phyloP scores from a whole-genome alignment of 2,888 invertebrate genomes.

The Eupithecia abbreviata region DNA sequence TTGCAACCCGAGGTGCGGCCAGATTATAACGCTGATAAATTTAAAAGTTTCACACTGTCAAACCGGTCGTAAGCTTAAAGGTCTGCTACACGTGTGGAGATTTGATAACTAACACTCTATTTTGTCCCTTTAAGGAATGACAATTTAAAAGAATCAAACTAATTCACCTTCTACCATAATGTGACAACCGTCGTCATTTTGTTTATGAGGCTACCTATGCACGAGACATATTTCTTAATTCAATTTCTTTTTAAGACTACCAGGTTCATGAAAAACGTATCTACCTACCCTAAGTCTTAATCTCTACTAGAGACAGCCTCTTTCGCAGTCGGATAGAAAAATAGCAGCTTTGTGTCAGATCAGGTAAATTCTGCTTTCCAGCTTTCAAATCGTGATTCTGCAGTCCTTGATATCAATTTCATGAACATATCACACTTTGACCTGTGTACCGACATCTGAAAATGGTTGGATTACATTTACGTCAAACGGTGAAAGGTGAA shows the following conservation, averaged over 20 bases:
- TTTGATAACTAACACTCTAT: not conserved
- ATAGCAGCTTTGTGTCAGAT: not conserved
- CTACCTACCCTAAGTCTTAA: too few species aligned
- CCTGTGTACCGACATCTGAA: constrained; percentile 21
- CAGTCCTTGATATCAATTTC: constrained; percentile 8
- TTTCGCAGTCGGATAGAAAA: not conserved
- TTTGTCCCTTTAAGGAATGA: not conserved
- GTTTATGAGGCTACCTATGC: not conserved
- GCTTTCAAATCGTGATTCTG: not conserved
- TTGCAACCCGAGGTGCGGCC: constrained; percentile 46
- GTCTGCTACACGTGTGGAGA: not conserved
- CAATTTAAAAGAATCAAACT: not conserved
- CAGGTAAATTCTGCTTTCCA: not conserved
- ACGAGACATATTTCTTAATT: not conserved
- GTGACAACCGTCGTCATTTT: not conserved
- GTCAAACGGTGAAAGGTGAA: constrained; percentile 58
- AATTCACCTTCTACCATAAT: not conserved
- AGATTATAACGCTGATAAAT: constrained; percentile 38
- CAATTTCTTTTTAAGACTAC: not conserved
- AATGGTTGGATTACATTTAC: constrained; percentile 42
- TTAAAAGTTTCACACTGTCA: constrained; percentile 20
- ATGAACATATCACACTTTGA: constrained; percentile 6
- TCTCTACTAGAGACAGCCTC: not conserved
- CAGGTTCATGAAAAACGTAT: not conserved
- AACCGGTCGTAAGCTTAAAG: not conserved